A percentile compares a stretch with the other conserved stretches of the same genome.
These are phyloP conservation scores for Passerina amoena DNA, from an alignment of 2,113 vertebrate genomes.

Conservation along the genomic window DNA sequence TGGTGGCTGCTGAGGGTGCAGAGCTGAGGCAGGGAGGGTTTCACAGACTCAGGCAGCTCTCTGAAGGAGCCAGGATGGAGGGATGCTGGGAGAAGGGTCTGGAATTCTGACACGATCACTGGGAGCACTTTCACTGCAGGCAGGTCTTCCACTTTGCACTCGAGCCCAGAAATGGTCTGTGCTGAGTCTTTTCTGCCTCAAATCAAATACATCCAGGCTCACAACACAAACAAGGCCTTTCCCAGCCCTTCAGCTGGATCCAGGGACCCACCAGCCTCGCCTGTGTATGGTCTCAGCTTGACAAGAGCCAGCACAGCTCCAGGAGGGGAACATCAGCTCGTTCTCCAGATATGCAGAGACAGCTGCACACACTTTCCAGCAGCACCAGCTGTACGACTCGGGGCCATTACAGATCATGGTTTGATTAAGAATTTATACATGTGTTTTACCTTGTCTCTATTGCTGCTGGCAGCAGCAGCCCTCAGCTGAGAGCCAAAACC, in stretches of 20 bases:
- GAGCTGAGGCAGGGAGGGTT: background rate
- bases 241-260: background rate
- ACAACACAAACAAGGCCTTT: background rate
- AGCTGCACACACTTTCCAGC: accelerated
- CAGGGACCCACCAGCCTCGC: background rate
- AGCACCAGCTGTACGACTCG: background rate
- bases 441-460: background rate
- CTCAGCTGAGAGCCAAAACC: background rate
- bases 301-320: background rate
- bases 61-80: background rate
- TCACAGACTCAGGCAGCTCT: background rate
- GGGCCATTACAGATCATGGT: background rate
- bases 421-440: slow-evolving; percentile 3
- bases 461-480: background rate
- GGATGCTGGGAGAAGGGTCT: background rate
- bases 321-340: background rate
- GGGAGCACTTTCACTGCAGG: background rate
- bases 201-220: background rate
- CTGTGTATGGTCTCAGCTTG: background rate
- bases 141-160: background rate
- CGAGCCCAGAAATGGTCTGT: background rate
- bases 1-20: background rate
- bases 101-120: accelerated
- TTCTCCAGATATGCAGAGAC: background rate
- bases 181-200: background rate